Conservation (phyloP, 2,888 invertebrate species). For the Orthosia gracilis region DNA sequence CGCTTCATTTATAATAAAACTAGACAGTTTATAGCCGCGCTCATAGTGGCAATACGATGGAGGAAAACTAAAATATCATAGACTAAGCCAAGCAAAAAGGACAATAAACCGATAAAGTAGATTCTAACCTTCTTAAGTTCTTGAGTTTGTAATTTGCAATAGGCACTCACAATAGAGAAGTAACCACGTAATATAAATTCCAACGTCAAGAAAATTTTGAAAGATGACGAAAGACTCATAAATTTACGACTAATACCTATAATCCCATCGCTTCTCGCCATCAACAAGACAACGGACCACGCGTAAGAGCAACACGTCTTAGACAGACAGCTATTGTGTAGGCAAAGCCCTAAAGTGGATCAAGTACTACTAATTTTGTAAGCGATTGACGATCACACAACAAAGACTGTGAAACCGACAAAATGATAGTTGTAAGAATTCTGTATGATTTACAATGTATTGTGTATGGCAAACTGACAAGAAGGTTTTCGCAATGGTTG, state of each 20-base stretch:
- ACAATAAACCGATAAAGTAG: neutral
- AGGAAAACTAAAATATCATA: neutral
- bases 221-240: slow-evolving; percentile 21
- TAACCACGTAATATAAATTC: neutral
- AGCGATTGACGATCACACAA: slow-evolving; percentile 52
- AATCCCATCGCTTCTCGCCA: slow-evolving; percentile 37
- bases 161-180: neutral
- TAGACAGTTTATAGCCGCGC: neutral
- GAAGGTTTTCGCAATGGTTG: slow-evolving; percentile 26
- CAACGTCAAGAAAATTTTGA: neutral
- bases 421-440: slow-evolving; percentile 53
- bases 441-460: slow-evolving; percentile 54
- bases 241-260: slow-evolving; percentile 16
- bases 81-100: neutral
- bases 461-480: slow-evolving; percentile 32
- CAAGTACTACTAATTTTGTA: slow-evolving; percentile 65
- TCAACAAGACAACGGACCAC: slow-evolving; percentile 39
- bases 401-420: slow-evolving; percentile 55
- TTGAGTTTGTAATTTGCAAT: neutral
- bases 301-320: slow-evolving; percentile 38
- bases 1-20: neutral
- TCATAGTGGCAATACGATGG: neutral
- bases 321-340: slow-evolving; percentile 70
- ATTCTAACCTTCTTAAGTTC: neutral
- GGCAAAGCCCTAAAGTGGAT: slow-evolving; percentile 66